phyloP scores from a whole-genome alignment of 1,140 invertebrate species.

The Melipona quadrifasciata region DNA sequence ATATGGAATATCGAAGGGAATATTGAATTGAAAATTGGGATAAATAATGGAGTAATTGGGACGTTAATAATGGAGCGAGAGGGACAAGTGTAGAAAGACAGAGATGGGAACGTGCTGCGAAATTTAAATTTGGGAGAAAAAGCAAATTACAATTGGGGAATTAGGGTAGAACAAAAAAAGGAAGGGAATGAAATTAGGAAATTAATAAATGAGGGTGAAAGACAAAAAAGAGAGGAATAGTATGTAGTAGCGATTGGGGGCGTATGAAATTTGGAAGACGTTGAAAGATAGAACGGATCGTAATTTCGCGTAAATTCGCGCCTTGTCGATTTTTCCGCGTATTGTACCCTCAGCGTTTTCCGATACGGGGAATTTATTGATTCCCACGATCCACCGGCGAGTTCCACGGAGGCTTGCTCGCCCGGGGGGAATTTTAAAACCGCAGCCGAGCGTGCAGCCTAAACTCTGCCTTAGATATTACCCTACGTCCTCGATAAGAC shows the following conservation, averaged over 20 bases:
- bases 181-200: too few species aligned
- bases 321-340: slow-evolving; percentile 24
- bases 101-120: not conserved
- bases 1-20: too few species aligned
- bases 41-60: too few species aligned
- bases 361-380: slow-evolving; percentile 44
- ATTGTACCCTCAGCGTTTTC: slow-evolving; percentile 22
- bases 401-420: slow-evolving; percentile 3
- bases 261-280: slow-evolving; percentile 10
- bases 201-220: too few species aligned
- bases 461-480: slow-evolving; percentile 36
- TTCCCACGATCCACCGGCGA: slow-evolving; percentile 39
- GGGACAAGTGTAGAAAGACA: not conserved
- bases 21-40: too few species aligned
- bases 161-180: too few species aligned
- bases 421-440: slow-evolving; percentile 42
- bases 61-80: too few species aligned
- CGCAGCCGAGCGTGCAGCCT: slow-evolving; percentile 29
- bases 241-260: not conserved
- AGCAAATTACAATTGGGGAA: too few species aligned
- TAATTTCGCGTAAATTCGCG: slow-evolving; percentile 18
- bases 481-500: not conserved
- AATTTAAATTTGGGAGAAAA: too few species aligned
- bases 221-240: not conserved
- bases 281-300: slow-evolving; percentile 1